A percentile compares a stretch with the other conserved stretches of the same genome.
phyloP scores from a whole-genome alignment of 2,888 invertebrate genomes.

The Unio pictorum region DNA sequence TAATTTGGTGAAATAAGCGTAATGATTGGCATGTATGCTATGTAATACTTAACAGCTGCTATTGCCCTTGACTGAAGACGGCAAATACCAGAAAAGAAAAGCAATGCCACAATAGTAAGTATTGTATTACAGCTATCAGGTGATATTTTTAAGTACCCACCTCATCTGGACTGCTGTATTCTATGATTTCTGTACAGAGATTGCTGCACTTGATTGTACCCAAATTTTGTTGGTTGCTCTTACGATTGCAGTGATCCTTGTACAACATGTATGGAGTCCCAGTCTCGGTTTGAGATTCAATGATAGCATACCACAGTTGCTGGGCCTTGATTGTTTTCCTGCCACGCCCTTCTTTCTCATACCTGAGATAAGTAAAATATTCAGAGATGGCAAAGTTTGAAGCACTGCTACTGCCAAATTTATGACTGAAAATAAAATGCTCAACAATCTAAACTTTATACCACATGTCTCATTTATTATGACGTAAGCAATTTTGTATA shows the following conservation, averaged over 20 bases:
- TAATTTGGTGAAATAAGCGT: too few species aligned
- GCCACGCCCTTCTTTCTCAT: conserved; percentile 79
- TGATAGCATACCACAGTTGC: conserved; percentile 91
- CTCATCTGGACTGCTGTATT: conserved; percentile 93
- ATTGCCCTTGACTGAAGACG: background rate
- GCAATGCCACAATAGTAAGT: background rate
- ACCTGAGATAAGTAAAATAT: conserved; percentile 72
- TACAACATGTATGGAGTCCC: conserved; percentile 94
- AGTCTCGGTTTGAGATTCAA: conserved; percentile 96
- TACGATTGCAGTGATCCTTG: conserved; percentile 92
- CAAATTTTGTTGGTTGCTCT: conserved; percentile 97
- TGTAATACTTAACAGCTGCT: background rate
- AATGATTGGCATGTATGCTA: background rate
- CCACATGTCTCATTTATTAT: too few species aligned
- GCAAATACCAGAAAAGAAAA: background rate
- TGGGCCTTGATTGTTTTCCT: conserved; percentile 80
- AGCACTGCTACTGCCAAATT: too few species aligned
- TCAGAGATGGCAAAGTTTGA: too few species aligned
- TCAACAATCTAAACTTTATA: too few species aligned
- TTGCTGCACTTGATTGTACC: conserved; percentile 99
- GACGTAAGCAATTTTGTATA: too few species aligned
- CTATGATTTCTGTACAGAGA: conserved; percentile 97
- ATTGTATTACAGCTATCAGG: background rate
- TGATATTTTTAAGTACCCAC: conserved; percentile 62
- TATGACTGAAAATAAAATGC: too few species aligned